Evolutionary conservation across 53 echinoderm and acorn worm species (phyloP).

Genomic region (Mesocentrotus franciscanus): DNA sequence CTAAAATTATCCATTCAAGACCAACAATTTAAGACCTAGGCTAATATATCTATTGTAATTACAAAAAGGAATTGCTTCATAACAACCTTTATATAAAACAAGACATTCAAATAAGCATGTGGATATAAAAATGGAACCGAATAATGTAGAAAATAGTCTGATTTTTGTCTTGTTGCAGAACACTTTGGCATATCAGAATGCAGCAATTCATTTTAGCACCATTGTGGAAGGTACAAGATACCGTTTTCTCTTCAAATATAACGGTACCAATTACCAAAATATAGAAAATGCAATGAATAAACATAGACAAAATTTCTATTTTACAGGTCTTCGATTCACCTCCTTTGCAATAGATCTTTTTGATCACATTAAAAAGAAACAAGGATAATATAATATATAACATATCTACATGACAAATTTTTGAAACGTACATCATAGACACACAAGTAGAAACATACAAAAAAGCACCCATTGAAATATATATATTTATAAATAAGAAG

Average conservation of each 20-base stretch:
- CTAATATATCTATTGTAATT: neutral
- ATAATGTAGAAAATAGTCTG: neutral
- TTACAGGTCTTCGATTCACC: neutral
- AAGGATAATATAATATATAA: conserved; percentile 5
- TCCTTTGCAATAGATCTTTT: neutral
- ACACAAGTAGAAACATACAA: conserved; percentile 49
- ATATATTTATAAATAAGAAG: conserved; percentile 60
- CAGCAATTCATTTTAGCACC: conserved; percentile 54
- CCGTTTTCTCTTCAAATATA: neutral
- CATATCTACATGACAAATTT: conserved; percentile 12
- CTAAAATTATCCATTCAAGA: neutral
- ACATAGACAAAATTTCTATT: neutral
- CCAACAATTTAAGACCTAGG: neutral
- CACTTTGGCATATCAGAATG: conserved; percentile 43
- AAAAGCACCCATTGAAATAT: conserved; percentile 65
- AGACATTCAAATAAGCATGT: neutral
- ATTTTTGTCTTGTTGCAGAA: neutral
- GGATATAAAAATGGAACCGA: neutral
- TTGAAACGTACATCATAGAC: conserved; percentile 40
- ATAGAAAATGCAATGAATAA: neutral
- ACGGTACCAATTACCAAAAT: conserved; percentile 26
- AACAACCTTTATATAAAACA: neutral
- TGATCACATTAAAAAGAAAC: conserved; percentile 11
- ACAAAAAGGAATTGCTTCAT: neutral
- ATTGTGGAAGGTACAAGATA: conserved; percentile 14